Evolutionary conservation across 2,113 vertebrate genomes (phyloP).

Genomic region (Anser cygnoides): DNA sequence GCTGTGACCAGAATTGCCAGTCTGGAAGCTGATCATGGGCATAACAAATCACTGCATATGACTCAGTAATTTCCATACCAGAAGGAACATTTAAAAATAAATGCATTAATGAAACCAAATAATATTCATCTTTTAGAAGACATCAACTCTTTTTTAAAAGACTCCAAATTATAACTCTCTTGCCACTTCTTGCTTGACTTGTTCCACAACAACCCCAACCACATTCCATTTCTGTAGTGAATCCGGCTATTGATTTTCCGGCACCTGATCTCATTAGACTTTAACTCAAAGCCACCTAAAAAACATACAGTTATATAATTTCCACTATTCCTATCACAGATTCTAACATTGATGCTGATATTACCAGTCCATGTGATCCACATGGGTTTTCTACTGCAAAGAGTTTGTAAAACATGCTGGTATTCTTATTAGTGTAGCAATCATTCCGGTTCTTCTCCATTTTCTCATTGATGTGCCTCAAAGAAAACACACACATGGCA

Average conservation of each 20-base stretch:
- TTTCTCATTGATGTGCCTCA: conserved; percentile 79
- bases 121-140: background rate
- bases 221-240: background rate
- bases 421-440: conserved; percentile 80
- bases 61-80: background rate
- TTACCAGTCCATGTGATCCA: conserved; percentile 60
- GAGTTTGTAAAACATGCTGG: conserved; percentile 83
- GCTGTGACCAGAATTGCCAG: background rate
- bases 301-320: background rate
- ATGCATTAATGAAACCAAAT: background rate
- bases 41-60: background rate
- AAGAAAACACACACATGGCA: conserved; percentile 89
- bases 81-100: background rate
- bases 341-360: background rate
- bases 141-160: background rate
- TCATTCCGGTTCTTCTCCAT: conserved; percentile 81
- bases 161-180: background rate
- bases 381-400: conserved; percentile 77
- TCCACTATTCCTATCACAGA: background rate
- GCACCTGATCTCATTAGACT: background rate
- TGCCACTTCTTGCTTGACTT: background rate
- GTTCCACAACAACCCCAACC: background rate
- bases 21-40: rapidly evolving
- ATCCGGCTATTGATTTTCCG: background rate
- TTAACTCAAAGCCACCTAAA: background rate